Evolutionary conservation across 2,888 invertebrate genomes (phyloP).

Genomic region (Cordilura impudica): DNA sequence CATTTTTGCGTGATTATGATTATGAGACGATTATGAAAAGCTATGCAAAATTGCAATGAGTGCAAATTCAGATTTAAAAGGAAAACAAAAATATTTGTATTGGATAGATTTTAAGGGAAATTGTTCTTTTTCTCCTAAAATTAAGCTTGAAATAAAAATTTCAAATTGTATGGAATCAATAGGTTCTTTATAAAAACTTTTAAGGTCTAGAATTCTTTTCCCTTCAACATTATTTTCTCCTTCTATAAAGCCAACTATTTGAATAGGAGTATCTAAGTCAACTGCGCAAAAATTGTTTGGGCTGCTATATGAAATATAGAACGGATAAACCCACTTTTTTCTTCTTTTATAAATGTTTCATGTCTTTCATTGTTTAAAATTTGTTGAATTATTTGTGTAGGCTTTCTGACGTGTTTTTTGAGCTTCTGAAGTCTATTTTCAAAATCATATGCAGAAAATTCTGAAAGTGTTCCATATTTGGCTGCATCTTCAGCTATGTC

Average conservation of each 20-base stretch:
- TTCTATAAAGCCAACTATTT: no score
- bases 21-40: constrained; percentile 5
- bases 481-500: constrained; percentile 30
- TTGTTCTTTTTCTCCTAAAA: constrained; percentile 33
- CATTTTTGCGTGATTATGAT: neutral
- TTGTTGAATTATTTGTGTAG: constrained; percentile 7
- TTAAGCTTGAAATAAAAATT: constrained; percentile 19
- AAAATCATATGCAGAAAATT: constrained; percentile 34
- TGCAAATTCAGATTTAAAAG: constrained; percentile 29
- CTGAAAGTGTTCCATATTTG: constrained; percentile 29
- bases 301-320: constrained; percentile 18
- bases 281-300: constrained; percentile 33
- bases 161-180: constrained; percentile 24
- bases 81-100: constrained; percentile 31
- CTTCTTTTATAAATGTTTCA: no score
- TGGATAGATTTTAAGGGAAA: constrained; percentile 25
- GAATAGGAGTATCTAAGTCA: constrained; percentile 25
- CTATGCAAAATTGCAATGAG: constrained; percentile 26
- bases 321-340: constrained; percentile 30
- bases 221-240: constrained; percentile 32
- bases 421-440: constrained; percentile 26
- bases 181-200: constrained; percentile 32
- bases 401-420: constrained; percentile 18
- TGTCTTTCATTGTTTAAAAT: no score
- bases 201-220: constrained; percentile 23